Percentiles rank a stretch among this genome's conserved stretches.
Evolutionary conservation across 2,797 vertebrate genomes (phyloP).

Genomic region (Chromis chromis): DNA sequence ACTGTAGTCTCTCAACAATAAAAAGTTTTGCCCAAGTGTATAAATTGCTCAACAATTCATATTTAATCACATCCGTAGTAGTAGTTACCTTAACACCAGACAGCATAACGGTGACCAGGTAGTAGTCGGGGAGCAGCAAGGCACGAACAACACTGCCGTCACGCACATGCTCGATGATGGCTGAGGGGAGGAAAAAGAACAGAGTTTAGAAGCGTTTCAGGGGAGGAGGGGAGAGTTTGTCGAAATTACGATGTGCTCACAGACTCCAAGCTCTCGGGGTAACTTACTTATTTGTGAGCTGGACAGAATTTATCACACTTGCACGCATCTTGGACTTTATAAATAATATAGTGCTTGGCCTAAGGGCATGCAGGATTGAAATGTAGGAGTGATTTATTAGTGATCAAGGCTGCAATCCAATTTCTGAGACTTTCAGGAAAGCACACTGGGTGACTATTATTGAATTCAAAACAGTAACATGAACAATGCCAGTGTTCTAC

Average conservation of each 20-base stretch:
- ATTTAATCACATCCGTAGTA: neutral
- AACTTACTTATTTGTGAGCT: neutral
- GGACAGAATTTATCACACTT: neutral
- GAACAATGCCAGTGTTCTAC: conserved; percentile 15
- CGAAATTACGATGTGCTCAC: neutral
- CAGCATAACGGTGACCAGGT: conserved; percentile 97
- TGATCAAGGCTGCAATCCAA: neutral
- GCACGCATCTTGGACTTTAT: neutral
- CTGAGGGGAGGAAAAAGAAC: conserved; percentile 71
- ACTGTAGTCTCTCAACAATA: neutral
- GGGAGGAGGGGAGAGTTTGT: neutral
- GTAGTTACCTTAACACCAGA: conserved; percentile 93
- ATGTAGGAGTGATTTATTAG: neutral
- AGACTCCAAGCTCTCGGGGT: neutral
- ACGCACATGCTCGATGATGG: conserved; percentile 96
- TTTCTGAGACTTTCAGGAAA: neutral
- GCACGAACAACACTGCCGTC: conserved; percentile 96
- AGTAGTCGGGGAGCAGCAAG: conserved; percentile 93
- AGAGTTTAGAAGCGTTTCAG: neutral
- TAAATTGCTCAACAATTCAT: neutral
- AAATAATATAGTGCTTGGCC: neutral
- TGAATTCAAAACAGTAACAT: conserved; percentile 18
- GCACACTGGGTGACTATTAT: neutral
- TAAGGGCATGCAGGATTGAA: neutral
- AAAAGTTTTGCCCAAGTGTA: neutral